Evolutionary conservation across 64 coral and sea anemone genomes (phyloP), one percentile per base, ranked within the genome.

Genomic region (Astreopora myriophthalma): DNA sequence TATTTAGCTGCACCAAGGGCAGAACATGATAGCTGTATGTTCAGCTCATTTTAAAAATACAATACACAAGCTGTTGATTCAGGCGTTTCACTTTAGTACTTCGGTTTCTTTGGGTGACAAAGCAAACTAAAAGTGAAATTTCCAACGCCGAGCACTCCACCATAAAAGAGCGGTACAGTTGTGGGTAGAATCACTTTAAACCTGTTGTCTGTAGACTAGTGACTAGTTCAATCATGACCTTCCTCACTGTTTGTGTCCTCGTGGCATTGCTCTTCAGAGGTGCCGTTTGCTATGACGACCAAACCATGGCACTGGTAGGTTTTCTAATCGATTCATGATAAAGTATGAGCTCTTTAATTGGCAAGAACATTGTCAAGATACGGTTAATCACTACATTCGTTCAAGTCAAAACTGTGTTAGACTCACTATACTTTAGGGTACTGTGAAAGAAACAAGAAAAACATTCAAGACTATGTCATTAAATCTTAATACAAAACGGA

Each of bases 301-400:
- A 80, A 34, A 35, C 77, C 34, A 61, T 80, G 48, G 77, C 77
- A 16, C 32, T 80, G 77, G 77, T 80, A 61, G 19, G 68, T 55
- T 55, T 16, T 16, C 3, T 55, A 16, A 19, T 55, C 13, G 13
- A 14, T 55, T 13, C 17, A 55, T 55, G 8, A 55, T 19, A 55
- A 55, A 55, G 3, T 55, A 16, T 55, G n/a, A n/a, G n/a, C n/a
- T n/a, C n/a, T n/a, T n/a, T n/a, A n/a, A n/a, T n/a, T n/a, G n/a
- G n/a, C n/a, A n/a, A n/a, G n/a, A n/a, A n/a, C n/a, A n/a, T n/a
- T n/a, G n/a, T n/a, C n/a, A n/a, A n/a, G n/a, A n/a, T n/a, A n/a
- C n/a, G n/a, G n/a, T n/a, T n/a, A n/a, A n/a, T n/a, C n/a, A n/a
- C n/a, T n/a, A n/a, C n/a, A n/a, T n/a, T n/a, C n/a, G n/a, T n/a